phyloP scores from a whole-genome alignment of 2,888 invertebrate genomes.

The Apomyelois bistriatella region DNA sequence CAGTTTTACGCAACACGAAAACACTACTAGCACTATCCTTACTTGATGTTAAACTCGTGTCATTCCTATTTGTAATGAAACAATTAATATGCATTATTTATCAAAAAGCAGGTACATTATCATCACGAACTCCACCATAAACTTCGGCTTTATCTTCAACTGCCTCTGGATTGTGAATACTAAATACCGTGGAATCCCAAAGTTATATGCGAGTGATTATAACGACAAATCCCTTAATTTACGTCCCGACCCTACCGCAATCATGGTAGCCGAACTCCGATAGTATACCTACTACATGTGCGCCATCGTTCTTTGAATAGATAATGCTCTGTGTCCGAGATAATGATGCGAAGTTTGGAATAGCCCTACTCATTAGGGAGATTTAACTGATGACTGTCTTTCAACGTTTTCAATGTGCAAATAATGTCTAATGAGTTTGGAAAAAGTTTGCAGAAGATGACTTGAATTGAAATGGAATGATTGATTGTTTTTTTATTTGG shows the following conservation, averaged over 20 bases:
- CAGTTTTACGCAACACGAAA: no score
- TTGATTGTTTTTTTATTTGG: background rate
- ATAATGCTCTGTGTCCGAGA: conserved; percentile 38
- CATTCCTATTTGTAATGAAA: background rate
- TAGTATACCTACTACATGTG: conserved; percentile 40
- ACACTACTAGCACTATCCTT: no score
- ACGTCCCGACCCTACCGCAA: conserved; percentile 13
- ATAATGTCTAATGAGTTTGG: conserved; percentile 13
- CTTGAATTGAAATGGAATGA: background rate
- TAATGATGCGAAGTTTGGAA: conserved; percentile 41
- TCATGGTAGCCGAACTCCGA: conserved; percentile 20
- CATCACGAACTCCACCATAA: background rate
- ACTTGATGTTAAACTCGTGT: background rate
- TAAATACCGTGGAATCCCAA: conserved; percentile 10
- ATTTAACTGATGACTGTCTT: conserved; percentile 32
- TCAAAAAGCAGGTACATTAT: conserved; percentile 49
- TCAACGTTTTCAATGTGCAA: conserved; percentile 9
- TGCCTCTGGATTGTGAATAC: conserved; percentile 10
- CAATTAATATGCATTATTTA: conserved; percentile 29
- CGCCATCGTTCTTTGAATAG: conserved; percentile 38
- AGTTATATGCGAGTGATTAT: conserved; percentile 12
- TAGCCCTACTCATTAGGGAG: conserved; percentile 43
- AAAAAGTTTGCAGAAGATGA: conserved; percentile 4
- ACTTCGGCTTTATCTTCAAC: conserved; percentile 10
- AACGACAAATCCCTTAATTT: conserved; percentile 13